phyloP scores from a whole-genome alignment of 2,113 vertebrate genomes.

The Paradoxurus hermaphroditus region DNA sequence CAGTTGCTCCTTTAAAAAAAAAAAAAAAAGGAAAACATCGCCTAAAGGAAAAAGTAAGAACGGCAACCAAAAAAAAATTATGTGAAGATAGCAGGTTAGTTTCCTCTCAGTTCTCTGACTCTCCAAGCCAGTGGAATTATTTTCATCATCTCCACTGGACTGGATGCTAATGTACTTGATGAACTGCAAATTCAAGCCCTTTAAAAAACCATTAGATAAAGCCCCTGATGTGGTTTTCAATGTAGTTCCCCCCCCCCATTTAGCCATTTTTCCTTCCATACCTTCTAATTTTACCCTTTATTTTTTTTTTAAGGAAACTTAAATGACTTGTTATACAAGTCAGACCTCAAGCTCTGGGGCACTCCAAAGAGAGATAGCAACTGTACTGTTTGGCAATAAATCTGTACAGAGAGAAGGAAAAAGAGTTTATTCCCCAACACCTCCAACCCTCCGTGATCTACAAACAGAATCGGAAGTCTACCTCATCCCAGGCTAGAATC shows the following conservation, averaged over 20 bases:
- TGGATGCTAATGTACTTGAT: background rate
- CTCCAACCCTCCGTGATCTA: background rate
- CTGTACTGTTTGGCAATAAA: background rate
- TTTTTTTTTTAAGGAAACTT: background rate
- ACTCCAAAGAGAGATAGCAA: background rate
- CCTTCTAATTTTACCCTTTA: too few species aligned
- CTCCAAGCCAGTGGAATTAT: background rate
- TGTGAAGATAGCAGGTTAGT: background rate
- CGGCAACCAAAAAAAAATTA: background rate
- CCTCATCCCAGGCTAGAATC: background rate
- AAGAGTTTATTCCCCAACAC: background rate
- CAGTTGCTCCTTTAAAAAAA: constrained; percentile 31
- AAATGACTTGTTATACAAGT: background rate
- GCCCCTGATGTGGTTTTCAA: background rate
- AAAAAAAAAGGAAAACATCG: constrained; percentile 41
- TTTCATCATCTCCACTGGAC: background rate
- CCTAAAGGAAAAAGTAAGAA: background rate
- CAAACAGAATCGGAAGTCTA: background rate
- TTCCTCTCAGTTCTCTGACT: background rate
- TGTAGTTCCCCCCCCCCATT: background rate
- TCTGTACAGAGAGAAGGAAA: background rate
- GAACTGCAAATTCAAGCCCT: background rate
- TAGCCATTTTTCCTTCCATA: background rate
- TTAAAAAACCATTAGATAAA: constrained; percentile 18
- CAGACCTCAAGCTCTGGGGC: background rate